These are phyloP conservation scores for Gallinago undulata DNA, from an alignment of 2,113 vertebrate genomes.

Conservation along the genomic window DNA sequence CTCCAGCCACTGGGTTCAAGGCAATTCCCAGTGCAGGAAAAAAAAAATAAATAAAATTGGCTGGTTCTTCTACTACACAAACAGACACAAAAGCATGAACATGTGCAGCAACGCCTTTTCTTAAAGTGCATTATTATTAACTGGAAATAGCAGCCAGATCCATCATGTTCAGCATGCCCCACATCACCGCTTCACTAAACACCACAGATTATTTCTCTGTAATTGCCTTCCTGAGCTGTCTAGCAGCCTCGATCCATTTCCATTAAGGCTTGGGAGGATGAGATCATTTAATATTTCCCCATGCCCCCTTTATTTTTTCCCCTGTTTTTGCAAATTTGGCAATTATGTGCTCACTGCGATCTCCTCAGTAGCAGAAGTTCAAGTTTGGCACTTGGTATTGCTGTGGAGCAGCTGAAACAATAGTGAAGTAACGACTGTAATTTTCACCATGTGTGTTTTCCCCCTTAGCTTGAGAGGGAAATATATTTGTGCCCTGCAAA, in stretches of 20 bases:
- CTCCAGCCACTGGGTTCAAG: background rate
- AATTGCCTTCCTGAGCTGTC: slow-evolving; percentile 69
- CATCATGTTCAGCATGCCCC: slow-evolving; percentile 65
- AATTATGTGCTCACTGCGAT: background rate
- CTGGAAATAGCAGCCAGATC: slow-evolving; percentile 60
- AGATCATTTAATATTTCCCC: slow-evolving; percentile 31
- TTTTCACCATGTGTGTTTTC: background rate
- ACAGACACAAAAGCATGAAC: slow-evolving; percentile 32
- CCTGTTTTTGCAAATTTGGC: background rate
- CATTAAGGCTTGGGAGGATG: slow-evolving; percentile 47
- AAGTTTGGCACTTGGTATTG: background rate
- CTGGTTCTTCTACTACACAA: background rate
- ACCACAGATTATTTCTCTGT: slow-evolving; percentile 65
- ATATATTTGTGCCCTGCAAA: background rate
- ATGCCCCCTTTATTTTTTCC: background rate
- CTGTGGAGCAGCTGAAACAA: background rate
- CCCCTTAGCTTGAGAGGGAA: background rate
- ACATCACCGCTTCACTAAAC: slow-evolving; percentile 62
- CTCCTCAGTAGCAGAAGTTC: background rate
- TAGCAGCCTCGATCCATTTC: slow-evolving; percentile 62
- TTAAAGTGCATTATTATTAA: slow-evolving; percentile 58
- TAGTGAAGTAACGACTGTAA: background rate
- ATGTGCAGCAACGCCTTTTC: background rate
- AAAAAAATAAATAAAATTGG: background rate
- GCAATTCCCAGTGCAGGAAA: background rate